Conservation (phyloP, 2,113 vertebrate species). For the Etia nguti region DNA sequence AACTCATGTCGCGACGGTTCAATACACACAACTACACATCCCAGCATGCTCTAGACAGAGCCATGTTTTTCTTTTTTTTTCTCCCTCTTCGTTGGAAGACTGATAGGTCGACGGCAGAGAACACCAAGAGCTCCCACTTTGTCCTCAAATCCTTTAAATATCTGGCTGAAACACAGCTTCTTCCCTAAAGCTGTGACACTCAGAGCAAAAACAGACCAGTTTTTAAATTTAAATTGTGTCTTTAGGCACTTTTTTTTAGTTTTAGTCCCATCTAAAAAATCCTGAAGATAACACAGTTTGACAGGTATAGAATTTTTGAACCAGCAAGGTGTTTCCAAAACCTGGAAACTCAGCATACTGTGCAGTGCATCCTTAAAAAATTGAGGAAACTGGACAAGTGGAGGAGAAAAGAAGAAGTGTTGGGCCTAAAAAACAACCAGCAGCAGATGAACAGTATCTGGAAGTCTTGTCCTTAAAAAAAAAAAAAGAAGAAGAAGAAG, state of each 20-base stretch:
- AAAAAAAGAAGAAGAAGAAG: neutral
- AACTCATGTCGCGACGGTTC: rapidly evolving
- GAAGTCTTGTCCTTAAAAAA: neutral
- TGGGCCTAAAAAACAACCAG: rapidly evolving
- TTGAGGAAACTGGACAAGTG: neutral
- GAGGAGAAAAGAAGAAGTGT: neutral
- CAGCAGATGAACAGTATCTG: neutral
- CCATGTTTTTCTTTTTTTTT: neutral
- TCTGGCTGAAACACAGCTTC: neutral
- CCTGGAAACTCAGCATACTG: neutral
- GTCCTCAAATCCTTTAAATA: neutral
- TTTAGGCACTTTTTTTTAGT: neutral
- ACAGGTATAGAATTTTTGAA: neutral
- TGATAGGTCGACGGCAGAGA: neutral
- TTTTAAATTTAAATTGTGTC: neutral
- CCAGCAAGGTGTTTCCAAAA: neutral
- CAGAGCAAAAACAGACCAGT: too few relatives aligned
- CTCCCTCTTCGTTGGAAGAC: neutral
- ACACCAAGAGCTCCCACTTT: slow-evolving; percentile 11
- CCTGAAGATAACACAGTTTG: neutral
- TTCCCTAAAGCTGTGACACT: neutral
- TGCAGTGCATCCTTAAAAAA: neutral
- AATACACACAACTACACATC: slow-evolving; percentile 47
- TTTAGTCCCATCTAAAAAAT: neutral
- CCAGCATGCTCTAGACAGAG: slow-evolving; percentile 17